A percentile compares a stretch with the other conserved stretches of the same genome.
Evolutionary conservation across 2,888 invertebrate species (phyloP).

Genomic region (Melangyna quadrimaculata): DNA sequence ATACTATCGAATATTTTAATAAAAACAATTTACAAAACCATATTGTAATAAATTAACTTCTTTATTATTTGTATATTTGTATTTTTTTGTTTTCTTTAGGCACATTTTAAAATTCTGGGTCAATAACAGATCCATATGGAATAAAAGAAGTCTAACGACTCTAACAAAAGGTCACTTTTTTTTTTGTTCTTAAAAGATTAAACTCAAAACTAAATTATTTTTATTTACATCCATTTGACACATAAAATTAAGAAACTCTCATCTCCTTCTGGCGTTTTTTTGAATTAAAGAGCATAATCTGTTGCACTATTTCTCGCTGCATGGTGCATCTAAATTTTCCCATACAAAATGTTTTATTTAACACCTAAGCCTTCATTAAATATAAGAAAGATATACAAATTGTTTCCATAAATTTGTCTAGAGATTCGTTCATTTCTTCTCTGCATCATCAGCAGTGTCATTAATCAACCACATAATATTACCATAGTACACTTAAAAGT

Average conservation of each 20-base stretch:
- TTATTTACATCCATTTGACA: neutral
- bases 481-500: neutral
- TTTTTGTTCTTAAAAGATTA: neutral
- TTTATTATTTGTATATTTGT: no score
- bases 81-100: no score
- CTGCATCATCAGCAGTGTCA: neutral
- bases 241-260: neutral
- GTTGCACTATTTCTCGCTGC: neutral
- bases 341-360: neutral
- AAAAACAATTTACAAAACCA: no score
- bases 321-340: neutral
- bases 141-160: no score
- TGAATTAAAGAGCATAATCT: neutral
- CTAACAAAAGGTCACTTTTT: no score
- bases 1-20: no score
- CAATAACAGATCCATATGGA: no score
- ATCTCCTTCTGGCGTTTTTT: neutral
- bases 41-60: no score
- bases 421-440: neutral
- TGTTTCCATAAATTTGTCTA: neutral
- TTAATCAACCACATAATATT: conserved; percentile 1
- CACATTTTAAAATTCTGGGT: no score
- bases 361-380: neutral
- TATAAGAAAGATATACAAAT: neutral
- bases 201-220: neutral